These are phyloP conservation scores for Opisthograptis luteolata DNA, from an alignment of 2,888 invertebrate genomes.

Conservation along the genomic window DNA sequence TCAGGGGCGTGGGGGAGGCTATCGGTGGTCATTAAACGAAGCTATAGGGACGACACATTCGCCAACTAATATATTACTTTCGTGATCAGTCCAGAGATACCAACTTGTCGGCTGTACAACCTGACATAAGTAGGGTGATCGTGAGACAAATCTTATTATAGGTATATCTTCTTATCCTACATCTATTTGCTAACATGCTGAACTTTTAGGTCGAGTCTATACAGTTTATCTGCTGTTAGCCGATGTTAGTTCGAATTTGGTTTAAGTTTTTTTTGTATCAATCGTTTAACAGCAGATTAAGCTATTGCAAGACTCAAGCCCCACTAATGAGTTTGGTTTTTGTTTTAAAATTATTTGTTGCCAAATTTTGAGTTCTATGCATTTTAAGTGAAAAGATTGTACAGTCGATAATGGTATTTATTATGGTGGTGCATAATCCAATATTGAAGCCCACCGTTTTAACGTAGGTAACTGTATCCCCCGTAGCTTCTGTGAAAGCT, in stretches of 20 bases:
- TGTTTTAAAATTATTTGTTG: background rate
- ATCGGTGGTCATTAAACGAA: slow-evolving; percentile 73
- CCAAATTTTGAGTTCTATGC: background rate
- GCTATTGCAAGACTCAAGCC: too few species aligned
- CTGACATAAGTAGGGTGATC: slow-evolving; percentile 38
- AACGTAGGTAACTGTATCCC: slow-evolving; percentile 94
- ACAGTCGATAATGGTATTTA: slow-evolving; percentile 68
- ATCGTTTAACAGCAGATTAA: background rate
- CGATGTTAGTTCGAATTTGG: too few species aligned
- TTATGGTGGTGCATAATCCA: slow-evolving; percentile 72
- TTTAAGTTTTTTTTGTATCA: background rate
- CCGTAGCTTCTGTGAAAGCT: slow-evolving; percentile 95
- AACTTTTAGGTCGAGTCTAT: background rate
- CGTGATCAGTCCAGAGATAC: slow-evolving; percentile 68
- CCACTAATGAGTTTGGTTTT: background rate
- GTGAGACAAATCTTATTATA: slow-evolving; percentile 29
- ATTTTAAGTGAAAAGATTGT: slow-evolving; percentile 53
- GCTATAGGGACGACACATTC: slow-evolving; percentile 80
- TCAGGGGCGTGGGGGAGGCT: slow-evolving; percentile 61
- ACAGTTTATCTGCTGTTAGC: too few species aligned
- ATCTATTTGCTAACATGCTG: slow-evolving; percentile 32
- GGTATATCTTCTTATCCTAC: slow-evolving; percentile 14
- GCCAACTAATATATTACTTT: slow-evolving; percentile 77
- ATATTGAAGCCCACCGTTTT: slow-evolving; percentile 90
- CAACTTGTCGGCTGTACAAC: slow-evolving; percentile 76